Base-by-base conservation (phyloP, 2,113 vertebrate genomes). In the Phalacrocorax carbo region DNA sequence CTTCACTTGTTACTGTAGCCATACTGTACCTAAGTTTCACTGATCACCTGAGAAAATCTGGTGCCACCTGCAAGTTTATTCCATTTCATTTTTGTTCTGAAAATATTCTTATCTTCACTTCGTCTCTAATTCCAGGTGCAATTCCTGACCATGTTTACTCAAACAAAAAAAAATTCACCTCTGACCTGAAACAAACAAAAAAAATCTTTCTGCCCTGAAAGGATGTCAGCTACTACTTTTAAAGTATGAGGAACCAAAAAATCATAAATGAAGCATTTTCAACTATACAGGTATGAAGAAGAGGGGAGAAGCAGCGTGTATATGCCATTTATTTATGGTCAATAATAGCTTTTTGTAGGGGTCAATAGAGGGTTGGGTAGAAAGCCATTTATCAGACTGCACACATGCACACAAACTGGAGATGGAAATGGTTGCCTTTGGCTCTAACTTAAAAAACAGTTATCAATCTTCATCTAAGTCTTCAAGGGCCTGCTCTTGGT, bases 381-480 rank as follows among this genome's bases (percentile, higher is more conserved):
- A 93, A 92, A 93, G 57, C 48, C 12, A 87, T 92, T 95, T 89
- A 34, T 89, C 73, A 94, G 72, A 77, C 62, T 72, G 73, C 65
- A 80, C 54, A 93, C 42, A 92, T 36, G 49, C 34, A 40, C 55
- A 71, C 40, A 87, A 88, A 93, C n/a, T 87, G 46, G 91, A 93
- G 94, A 95, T 84, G 42, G 38, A 61, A 86, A 91, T 91, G 61
- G n/a, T 72, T 94, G 91, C 92, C 86, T 94, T 96, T 92, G 94
- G 93, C 91, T 95, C 77, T 94, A 58, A 81, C 55, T 93, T 97
- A 88, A 87, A 86, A 90, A 87, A 27, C 66, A 95, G 83, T 87
- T 82, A 96, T 97, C 96, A 75, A 76, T 96, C 92, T 96, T 93
- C 87, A 97, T 97, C 82, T 96, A 46, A 92, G 54, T 72, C 90